Evolutionary conservation across 1,140 invertebrate species (phyloP).

Genomic region (Frieseomelitta varia): DNA sequence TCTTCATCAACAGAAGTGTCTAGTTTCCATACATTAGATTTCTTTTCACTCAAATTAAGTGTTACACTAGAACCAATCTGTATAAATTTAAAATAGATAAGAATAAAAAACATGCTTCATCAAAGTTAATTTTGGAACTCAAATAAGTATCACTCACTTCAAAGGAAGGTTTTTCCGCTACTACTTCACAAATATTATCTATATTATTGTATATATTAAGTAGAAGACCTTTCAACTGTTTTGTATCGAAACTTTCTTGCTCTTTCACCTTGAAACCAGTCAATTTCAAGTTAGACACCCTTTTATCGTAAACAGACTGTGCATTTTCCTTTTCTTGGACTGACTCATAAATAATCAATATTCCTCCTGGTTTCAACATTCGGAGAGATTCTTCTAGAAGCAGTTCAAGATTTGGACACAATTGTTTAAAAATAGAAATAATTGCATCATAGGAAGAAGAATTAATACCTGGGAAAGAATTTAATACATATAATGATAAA

Average conservation of each 20-base stretch:
- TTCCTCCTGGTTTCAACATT: conserved; percentile 84
- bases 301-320: conserved; percentile 74
- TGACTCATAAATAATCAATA: conserved; percentile 68
- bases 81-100: conserved; percentile 10
- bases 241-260: conserved; percentile 47
- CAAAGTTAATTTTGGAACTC: not conserved
- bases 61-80: conserved; percentile 83
- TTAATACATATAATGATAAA: not conserved
- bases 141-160: conserved; percentile 75
- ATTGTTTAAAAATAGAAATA: conserved; percentile 82
- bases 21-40: conserved; percentile 86
- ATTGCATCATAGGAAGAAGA: conserved; percentile 84
- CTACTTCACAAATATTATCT: conserved; percentile 77
- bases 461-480: conserved; percentile 41
- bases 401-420: conserved; percentile 79
- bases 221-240: conserved; percentile 79
- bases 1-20: conserved; percentile 86
- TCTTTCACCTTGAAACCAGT: conserved; percentile 84
- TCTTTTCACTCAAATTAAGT: conserved; percentile 78
- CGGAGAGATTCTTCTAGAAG: conserved; percentile 83
- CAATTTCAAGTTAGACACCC: conserved; percentile 83
- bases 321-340: conserved; percentile 41
- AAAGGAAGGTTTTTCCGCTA: conserved; percentile 86
- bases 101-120: not conserved
- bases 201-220: conserved; percentile 83